Conservation (phyloP, 2,888 invertebrate genomes). For the Leptopilina syphax region DNA sequence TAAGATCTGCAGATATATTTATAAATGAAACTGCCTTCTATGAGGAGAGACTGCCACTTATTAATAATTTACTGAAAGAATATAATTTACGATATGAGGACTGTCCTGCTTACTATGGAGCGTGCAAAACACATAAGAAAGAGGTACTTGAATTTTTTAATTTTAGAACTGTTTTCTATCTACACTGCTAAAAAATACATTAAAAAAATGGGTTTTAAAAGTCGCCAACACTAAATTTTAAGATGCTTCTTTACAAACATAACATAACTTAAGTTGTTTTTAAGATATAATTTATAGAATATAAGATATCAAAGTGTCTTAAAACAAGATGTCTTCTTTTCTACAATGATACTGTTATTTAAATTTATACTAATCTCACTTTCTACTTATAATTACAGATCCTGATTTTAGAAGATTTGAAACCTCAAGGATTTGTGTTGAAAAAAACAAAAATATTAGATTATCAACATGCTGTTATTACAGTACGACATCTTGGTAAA, state of each 20-base stretch:
- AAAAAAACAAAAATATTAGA: constrained; percentile 54
- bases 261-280: too few species aligned
- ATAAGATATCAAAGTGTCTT: too few species aligned
- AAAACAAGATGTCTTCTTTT: too few species aligned
- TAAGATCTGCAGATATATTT: neutral
- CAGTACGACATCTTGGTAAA: constrained; percentile 51
- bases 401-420: constrained; percentile 57
- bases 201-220: neutral
- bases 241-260: too few species aligned
- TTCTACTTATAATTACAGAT: constrained; percentile 44
- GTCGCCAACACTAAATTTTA: too few species aligned
- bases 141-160: neutral
- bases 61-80: neutral
- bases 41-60: neutral
- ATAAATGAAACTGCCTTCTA: neutral
- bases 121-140: neutral
- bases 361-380: neutral
- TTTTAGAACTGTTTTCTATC: neutral
- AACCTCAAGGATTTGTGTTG: constrained; percentile 51
- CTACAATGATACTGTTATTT: too few species aligned
- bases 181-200: neutral
- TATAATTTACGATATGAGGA: neutral
- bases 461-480: constrained; percentile 53
- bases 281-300: too few species aligned
- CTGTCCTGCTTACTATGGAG: neutral